Percentiles rank a stretch among this genome's conserved stretches.
These are phyloP conservation scores for Leiothrix lutea DNA, from an alignment of 2,113 vertebrate species.

Conservation along the genomic window DNA sequence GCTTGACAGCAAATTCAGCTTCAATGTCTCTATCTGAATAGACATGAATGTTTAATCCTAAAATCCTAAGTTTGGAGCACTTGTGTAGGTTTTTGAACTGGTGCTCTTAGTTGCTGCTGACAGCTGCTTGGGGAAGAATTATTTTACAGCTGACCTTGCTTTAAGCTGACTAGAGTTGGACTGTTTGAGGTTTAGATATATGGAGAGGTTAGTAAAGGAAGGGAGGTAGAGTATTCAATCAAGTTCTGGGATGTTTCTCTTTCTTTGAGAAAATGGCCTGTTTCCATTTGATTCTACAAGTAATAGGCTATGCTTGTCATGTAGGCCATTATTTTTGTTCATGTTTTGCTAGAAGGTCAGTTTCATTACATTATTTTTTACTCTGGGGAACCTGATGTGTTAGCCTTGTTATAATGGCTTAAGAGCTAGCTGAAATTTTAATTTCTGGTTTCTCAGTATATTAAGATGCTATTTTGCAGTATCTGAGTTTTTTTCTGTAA, in stretches of 20 bases:
- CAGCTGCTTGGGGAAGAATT: neutral
- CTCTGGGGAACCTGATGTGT: neutral
- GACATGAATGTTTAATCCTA: neutral
- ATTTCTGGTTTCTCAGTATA: neutral
- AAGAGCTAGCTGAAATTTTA: neutral
- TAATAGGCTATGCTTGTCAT: neutral
- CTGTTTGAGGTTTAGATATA: neutral
- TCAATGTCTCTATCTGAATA: neutral
- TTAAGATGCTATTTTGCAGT: neutral
- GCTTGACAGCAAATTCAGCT: neutral
- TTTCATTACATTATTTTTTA: neutral
- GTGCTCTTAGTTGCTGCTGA: neutral
- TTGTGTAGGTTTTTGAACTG: neutral
- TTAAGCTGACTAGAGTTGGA: neutral
- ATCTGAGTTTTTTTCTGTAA: neutral
- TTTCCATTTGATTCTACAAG: neutral
- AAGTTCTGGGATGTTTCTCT: neutral
- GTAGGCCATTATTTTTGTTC: neutral
- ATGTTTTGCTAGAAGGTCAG: neutral
- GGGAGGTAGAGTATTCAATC: neutral
- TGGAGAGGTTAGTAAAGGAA: neutral
- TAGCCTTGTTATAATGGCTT: neutral
- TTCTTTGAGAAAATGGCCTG: neutral
- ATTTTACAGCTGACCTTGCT: neutral
- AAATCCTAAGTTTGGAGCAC: neutral